These are phyloP conservation scores for Drosophila infuscata DNA, from an alignment of 2,888 invertebrate species.

Conservation along the genomic window DNA sequence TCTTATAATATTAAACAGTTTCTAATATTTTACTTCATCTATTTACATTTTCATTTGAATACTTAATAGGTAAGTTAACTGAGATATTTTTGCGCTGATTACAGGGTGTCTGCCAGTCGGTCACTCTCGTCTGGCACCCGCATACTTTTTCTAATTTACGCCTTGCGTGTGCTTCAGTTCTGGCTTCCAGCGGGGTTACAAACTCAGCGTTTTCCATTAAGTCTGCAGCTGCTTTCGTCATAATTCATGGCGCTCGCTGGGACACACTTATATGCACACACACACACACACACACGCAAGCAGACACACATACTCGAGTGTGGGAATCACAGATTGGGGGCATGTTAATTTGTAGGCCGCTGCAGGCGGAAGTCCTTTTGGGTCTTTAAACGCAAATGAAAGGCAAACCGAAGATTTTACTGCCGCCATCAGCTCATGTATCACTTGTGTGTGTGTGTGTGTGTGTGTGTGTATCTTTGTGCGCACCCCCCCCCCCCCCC, in stretches of 20 bases:
- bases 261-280: constrained; percentile 38
- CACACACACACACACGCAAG: constrained; percentile 23
- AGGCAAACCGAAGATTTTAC: constrained; percentile 73
- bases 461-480: constrained; percentile 42
- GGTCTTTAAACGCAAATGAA: constrained; percentile 79
- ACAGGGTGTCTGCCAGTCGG: background rate
- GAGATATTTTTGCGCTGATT: background rate
- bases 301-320: constrained; percentile 3
- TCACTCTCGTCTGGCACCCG: background rate
- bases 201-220: constrained; percentile 70
- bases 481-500: background rate
- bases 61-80: background rate
- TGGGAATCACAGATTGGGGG: constrained; percentile 60
- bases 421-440: constrained; percentile 70
- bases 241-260: constrained; percentile 65
- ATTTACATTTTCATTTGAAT: too few relatives aligned
- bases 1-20: background rate
- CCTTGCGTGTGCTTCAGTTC: constrained; percentile 48
- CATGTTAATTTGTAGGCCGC: constrained; percentile 78
- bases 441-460: constrained; percentile 59
- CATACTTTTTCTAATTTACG: constrained; percentile 70
- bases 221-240: constrained; percentile 78
- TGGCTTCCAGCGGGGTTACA: constrained; percentile 19
- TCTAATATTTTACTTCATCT: background rate
- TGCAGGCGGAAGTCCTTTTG: constrained; percentile 75